phyloP scores from a whole-genome alignment of 2,888 invertebrate species.

The Hipparchia sbordonii region DNA sequence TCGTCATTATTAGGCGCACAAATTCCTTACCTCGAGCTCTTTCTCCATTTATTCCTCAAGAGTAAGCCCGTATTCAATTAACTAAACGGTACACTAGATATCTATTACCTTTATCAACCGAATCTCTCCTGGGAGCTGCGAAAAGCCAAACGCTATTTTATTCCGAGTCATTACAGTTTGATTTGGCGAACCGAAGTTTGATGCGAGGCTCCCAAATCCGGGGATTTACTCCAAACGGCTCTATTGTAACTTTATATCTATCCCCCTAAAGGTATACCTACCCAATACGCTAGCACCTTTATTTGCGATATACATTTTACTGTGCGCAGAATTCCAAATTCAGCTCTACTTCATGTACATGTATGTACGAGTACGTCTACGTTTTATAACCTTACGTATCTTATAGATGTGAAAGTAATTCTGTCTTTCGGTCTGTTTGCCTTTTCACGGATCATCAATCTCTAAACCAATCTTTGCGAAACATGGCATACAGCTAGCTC shows the following conservation, averaged over 20 bases:
- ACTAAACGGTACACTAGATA: constrained; percentile 53
- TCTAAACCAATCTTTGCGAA: too few relatives aligned
- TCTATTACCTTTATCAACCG: constrained; percentile 41
- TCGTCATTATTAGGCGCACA: too few relatives aligned
- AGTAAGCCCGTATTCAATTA: constrained; percentile 55
- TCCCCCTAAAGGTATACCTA: constrained; percentile 20
- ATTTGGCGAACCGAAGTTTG: constrained; percentile 43
- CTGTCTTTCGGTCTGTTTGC: too few relatives aligned
- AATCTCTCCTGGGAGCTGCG: constrained; percentile 29
- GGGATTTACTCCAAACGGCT: constrained; percentile 42
- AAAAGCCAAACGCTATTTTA: constrained; percentile 40
- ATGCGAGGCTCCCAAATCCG: constrained; percentile 38
- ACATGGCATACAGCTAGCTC: too few relatives aligned
- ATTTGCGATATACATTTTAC: constrained; percentile 9
- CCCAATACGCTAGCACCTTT: constrained; percentile 6
- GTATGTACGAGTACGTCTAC: background rate
- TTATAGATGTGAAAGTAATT: too few relatives aligned
- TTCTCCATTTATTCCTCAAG: background rate
- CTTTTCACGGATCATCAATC: too few relatives aligned
- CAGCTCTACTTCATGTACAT: too few relatives aligned
- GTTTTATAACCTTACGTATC: too few relatives aligned
- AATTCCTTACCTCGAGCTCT: background rate
- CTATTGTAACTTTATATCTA: constrained; percentile 38
- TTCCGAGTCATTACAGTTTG: constrained; percentile 45
- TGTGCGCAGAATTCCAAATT: constrained; percentile 3